Percentiles rank a stretch among this genome's conserved stretches.
These are phyloP conservation scores for Balearica regulorum DNA, from an alignment of 2,797 vertebrate genomes.

Conservation along the genomic window DNA sequence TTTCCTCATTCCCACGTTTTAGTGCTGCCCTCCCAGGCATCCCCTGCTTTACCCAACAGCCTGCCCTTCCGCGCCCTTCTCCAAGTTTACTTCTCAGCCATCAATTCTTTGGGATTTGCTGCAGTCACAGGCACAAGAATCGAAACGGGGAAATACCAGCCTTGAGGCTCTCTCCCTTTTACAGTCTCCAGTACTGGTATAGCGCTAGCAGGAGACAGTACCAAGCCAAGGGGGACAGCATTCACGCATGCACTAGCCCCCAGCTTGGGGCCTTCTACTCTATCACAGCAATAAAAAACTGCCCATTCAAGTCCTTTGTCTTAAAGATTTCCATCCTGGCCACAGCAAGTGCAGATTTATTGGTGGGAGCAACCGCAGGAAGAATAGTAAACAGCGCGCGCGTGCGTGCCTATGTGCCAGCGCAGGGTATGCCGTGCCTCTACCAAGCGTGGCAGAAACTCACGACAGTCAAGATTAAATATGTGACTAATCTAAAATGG, in stretches of 20 bases:
- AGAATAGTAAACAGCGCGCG: slow-evolving; percentile 29
- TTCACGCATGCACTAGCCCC: neutral
- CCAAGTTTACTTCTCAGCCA: slow-evolving; percentile 2
- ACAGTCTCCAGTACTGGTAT: neutral
- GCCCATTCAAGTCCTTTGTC: slow-evolving; percentile 53
- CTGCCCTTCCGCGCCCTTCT: neutral
- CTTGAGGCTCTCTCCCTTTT: slow-evolving; percentile 9
- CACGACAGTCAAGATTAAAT: neutral
- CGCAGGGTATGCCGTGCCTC: neutral
- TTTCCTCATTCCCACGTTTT: slow-evolving; percentile 33
- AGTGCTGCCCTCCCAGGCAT: neutral
- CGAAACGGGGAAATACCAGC: neutral
- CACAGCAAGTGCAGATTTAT: slow-evolving; percentile 50
- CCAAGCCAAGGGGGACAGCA: slow-evolving; percentile 22
- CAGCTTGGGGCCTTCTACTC: slow-evolving; percentile 51
- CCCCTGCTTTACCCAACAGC: neutral
- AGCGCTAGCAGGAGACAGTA: neutral
- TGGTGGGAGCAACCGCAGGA: slow-evolving; percentile 34
- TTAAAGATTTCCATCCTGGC: slow-evolving; percentile 59
- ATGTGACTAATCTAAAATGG: neutral
- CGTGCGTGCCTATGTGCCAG: slow-evolving; percentile 13
- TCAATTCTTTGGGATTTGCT: neutral
- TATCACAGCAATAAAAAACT: slow-evolving; percentile 41
- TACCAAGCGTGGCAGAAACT: neutral
- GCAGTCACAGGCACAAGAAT: neutral